Evolutionary conservation across 2,113 vertebrate species (phyloP), one percentile per base, ranked within the genome.

Genomic region (Mugil cephalus): DNA sequence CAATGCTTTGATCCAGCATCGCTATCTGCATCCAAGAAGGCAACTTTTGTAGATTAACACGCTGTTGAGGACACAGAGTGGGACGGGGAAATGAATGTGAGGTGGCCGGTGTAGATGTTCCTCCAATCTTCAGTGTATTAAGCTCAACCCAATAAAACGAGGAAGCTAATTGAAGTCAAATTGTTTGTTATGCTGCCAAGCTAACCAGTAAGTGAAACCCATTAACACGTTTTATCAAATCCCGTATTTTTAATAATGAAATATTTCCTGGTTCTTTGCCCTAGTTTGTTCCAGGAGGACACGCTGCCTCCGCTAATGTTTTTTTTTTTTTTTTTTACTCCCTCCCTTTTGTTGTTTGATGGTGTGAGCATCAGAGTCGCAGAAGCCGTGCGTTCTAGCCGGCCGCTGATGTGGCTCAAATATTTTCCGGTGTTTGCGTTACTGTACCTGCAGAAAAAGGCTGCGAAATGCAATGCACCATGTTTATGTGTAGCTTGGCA

Each of bases 401-500:
- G 45, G 40, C 51, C 67, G 65, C 83, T 82, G 83, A 87, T 89
- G 75, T 71, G 87, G 75, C 76, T 85, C 51, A 70, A 82, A 87
- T 73, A 65, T 75, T 81, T 79, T 48, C 80, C 80, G 38, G 79
- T 81, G 71, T 89, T 86, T 87, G 87, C 74, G 56, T 82, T 84
- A 65, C 81, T 63, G 69, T 88, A 87, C 87, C 83, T 89, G 85
- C 88, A 88, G 82, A 82, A 82, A 21, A 82, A 21, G 62, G 59
- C 77, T 81, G 86, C 63, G 81, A 82, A 80, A 83, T 79, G 85
- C 79, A 85, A 75, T 83, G 88, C 86, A 56, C 84, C 74, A 72
- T 83, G 79, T 89, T 88, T 79, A 74, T 82, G 83, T 87, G 80
- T 72, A 69, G 80, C 62, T 82, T 90, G 88, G 87, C 88, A 90